Evolutionary conservation across 2,113 vertebrate genomes (phyloP).

Genomic region (Anarhynchus alexandrinus): DNA sequence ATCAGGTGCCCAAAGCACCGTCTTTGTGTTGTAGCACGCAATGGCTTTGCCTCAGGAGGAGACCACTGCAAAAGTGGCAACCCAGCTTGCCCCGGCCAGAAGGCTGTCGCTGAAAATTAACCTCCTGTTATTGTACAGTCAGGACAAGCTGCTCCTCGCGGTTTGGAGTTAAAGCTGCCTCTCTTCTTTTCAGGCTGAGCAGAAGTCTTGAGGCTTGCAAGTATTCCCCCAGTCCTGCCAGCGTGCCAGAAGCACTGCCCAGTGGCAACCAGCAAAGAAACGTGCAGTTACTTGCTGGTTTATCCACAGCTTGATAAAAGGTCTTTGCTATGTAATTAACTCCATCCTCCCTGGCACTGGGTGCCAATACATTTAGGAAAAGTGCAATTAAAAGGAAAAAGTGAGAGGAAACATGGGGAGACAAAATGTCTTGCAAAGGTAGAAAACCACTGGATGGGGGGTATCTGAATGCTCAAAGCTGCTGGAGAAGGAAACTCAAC

Average conservation of each 20-base stretch:
- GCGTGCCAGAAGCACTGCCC: neutral
- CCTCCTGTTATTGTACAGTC: neutral
- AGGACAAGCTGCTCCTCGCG: neutral
- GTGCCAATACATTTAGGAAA: neutral
- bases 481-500: neutral
- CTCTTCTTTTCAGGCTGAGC: neutral
- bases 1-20: constrained; percentile 3
- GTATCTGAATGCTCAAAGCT: neutral
- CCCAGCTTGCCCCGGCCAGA: neutral
- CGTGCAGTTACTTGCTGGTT: neutral
- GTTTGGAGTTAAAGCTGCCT: constrained; percentile 8
- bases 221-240: neutral
- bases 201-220: constrained; percentile 21
- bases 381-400: neutral
- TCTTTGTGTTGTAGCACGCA: neutral
- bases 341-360: neutral
- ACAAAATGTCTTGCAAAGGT: neutral
- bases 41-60: neutral
- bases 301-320: neutral
- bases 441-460: neutral
- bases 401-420: neutral
- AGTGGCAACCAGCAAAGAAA: neutral
- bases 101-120: neutral
- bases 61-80: neutral
- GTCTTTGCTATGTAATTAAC: neutral